Evolutionary conservation across 1,140 invertebrate genomes (phyloP).

Genomic region (Drosophila cardini): DNA sequence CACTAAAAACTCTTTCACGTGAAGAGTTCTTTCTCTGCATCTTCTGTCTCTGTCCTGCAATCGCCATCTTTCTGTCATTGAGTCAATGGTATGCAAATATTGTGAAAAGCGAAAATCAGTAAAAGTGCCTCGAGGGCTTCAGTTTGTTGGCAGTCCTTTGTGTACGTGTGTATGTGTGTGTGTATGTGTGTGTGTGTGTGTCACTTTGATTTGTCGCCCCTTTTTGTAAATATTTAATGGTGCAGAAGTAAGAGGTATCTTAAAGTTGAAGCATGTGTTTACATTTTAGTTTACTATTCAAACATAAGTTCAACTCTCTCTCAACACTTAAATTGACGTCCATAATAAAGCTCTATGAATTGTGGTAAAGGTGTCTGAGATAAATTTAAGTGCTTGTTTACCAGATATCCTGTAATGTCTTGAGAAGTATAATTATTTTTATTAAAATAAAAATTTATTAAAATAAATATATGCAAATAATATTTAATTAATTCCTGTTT

Average conservation of each 20-base stretch:
- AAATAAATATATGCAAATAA: too few species aligned
- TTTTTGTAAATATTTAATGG: conserved; percentile 80
- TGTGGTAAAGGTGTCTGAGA: too few species aligned
- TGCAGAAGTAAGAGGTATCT: conserved; percentile 62
- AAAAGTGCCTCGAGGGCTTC: conserved; percentile 56
- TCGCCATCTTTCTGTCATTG: conserved; percentile 9
- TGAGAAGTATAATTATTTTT: too few species aligned
- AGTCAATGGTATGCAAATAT: conserved; percentile 73
- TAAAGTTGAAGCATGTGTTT: conserved; percentile 29
- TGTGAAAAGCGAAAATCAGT: conserved; percentile 70
- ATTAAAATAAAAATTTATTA: too few species aligned
- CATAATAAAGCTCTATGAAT: too few species aligned
- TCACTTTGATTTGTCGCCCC: conserved; percentile 75
- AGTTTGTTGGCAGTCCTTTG: conserved; percentile 51
- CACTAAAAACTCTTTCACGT: conserved; percentile 61
- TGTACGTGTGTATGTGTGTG: conserved; percentile 33
- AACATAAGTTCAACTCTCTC: conserved; percentile 16
- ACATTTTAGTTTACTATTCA: conserved; percentile 37
- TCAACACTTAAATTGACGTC: neutral
- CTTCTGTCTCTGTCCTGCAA: neutral
- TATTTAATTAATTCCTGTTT: too few species aligned
- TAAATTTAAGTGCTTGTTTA: too few species aligned
- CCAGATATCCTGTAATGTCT: too few species aligned
- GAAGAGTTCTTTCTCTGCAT: conserved; percentile 20
- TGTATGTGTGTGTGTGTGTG: conserved; percentile 30